Evolutionary conservation across 2,113 vertebrate genomes (phyloP).

Genomic region (Struthidea cinerea): DNA sequence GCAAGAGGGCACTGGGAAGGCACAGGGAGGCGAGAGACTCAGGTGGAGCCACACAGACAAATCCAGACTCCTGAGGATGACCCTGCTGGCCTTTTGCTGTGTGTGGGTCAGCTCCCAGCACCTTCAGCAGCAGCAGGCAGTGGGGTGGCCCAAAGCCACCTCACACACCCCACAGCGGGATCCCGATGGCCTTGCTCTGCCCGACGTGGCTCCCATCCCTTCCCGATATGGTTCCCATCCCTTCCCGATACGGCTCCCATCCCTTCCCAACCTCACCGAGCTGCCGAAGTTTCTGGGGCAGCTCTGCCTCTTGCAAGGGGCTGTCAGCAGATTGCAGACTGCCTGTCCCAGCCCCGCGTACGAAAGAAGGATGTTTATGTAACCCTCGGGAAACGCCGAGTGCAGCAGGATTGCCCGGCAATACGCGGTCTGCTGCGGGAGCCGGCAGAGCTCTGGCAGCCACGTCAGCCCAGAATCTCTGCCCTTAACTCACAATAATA

Average conservation of each 20-base stretch:
- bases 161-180: fast-evolving
- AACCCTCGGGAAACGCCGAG: not conserved
- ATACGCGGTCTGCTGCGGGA: not conserved
- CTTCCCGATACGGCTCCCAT: not conserved
- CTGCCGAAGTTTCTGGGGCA: not conserved
- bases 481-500: not conserved
- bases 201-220: not conserved
- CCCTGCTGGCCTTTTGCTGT: not conserved
- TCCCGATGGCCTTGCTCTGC: fast-evolving
- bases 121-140: not conserved
- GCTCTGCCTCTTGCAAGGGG: not conserved
- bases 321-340: not conserved
- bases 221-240: not conserved
- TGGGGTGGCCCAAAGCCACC: not conserved
- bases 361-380: constrained; percentile 7
- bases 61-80: not conserved
- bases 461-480: not conserved
- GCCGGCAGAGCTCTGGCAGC: not conserved
- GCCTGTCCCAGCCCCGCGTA: not conserved
- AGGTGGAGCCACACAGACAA: not conserved
- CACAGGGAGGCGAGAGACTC: not conserved
- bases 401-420: not conserved
- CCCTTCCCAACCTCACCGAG: fast-evolving
- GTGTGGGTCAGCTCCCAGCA: not conserved
- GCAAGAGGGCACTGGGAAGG: not conserved